Evolutionary conservation across 2,888 invertebrate species (phyloP).

Genomic region (Sminthurides aquaticus): DNA sequence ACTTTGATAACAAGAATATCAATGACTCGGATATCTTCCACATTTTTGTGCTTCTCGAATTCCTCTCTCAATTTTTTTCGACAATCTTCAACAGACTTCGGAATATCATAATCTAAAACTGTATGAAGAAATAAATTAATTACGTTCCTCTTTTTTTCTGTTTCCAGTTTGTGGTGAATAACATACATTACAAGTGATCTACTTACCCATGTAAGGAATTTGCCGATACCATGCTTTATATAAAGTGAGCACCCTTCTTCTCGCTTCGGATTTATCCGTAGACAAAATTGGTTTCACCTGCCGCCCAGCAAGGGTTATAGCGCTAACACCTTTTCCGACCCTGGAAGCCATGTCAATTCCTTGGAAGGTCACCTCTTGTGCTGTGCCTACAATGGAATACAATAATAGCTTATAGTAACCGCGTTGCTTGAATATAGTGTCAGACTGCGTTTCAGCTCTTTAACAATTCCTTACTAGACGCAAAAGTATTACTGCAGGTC

Average conservation of each 20-base stretch:
- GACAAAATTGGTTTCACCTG: constrained; percentile 84
- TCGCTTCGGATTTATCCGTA: constrained; percentile 65
- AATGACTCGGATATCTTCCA: constrained; percentile 78
- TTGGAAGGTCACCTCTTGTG: too few relatives aligned
- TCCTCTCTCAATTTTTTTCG: constrained; percentile 66
- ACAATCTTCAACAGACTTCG: constrained; percentile 63
- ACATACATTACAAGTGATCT: neutral
- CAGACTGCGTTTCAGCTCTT: too few relatives aligned
- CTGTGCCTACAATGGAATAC: too few relatives aligned
- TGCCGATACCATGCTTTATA: constrained; percentile 94
- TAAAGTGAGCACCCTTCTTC: constrained; percentile 70
- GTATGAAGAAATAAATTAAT: constrained; percentile 46
- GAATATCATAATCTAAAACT: constrained; percentile 79
- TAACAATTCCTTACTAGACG: too few relatives aligned
- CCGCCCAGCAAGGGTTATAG: constrained; percentile 52
- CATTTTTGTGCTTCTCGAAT: constrained; percentile 66
- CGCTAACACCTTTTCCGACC: constrained; percentile 44
- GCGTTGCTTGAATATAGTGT: too few relatives aligned
- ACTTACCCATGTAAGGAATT: constrained; percentile 76
- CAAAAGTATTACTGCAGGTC: too few relatives aligned
- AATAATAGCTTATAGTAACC: too few relatives aligned
- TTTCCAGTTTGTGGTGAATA: neutral
- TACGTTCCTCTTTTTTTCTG: constrained; percentile 9
- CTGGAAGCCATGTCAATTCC: constrained; percentile 48
- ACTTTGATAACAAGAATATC: constrained; percentile 90